A percentile compares a stretch with the other conserved stretches of the same genome.
phyloP scores from a whole-genome alignment of 2,797 vertebrate species.

The Aldrovandia affinis region DNA sequence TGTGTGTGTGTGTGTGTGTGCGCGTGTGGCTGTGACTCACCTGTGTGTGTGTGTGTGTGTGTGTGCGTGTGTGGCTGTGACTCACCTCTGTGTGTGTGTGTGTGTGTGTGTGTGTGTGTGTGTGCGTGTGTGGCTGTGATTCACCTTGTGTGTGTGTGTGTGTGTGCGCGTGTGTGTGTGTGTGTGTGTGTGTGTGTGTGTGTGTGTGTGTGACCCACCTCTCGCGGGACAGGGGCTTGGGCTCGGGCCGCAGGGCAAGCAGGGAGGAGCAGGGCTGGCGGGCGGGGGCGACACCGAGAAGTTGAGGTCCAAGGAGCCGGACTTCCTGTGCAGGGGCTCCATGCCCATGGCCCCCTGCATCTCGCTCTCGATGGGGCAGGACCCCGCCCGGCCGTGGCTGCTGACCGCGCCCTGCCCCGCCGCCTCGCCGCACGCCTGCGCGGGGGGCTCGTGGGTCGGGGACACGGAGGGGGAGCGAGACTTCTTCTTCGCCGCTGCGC shows the following conservation, averaged over 20 bases:
- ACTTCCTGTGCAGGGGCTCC: slow-evolving; percentile 95
- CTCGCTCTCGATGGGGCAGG: slow-evolving; percentile 94
- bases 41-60: neutral
- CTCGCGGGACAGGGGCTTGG: slow-evolving; percentile 91
- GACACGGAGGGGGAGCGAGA: slow-evolving; percentile 89
- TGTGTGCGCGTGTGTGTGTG: neutral
- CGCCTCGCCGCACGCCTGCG: slow-evolving; percentile 57
- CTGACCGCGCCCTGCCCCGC: slow-evolving; percentile 65
- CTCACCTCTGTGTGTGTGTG: slow-evolving; percentile 5
- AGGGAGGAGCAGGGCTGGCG: slow-evolving; percentile 81
- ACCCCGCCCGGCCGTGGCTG: slow-evolving; percentile 87
- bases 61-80: neutral
- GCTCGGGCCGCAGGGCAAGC: slow-evolving; percentile 88
- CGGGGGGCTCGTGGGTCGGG: slow-evolving; percentile 81
- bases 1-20: slow-evolving; percentile 14
- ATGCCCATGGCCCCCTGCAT: slow-evolving; percentile 91
- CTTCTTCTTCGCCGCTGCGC: slow-evolving; percentile 93
- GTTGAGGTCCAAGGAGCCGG: slow-evolving; percentile 94
- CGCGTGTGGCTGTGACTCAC: neutral
- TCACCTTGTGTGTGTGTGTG: neutral
- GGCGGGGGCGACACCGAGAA: slow-evolving; percentile 87
- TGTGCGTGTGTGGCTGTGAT: neutral
- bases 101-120: neutral
- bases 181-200: neutral
- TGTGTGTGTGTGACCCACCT: slow-evolving; percentile 71